A percentile compares a stretch with the other conserved stretches of the same genome.
Conservation (phyloP, 2,113 vertebrate genomes). For the Vulpes ferrilata region DNA sequence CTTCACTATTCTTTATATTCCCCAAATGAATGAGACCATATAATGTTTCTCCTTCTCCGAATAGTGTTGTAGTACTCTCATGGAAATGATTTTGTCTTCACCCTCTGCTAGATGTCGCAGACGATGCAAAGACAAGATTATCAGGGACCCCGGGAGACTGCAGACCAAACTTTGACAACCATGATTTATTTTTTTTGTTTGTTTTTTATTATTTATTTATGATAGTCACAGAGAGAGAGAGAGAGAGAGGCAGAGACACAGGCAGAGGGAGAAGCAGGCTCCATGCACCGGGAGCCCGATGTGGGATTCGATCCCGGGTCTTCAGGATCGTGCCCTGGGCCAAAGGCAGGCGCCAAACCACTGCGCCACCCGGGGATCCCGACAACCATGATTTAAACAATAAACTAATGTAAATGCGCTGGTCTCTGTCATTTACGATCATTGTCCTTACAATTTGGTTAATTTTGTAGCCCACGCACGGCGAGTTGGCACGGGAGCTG, state of each 20-base stretch:
- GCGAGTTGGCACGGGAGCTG: not conserved
- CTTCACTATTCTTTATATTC: too few species aligned
- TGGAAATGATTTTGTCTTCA: not conserved
- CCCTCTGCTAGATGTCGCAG: not conserved
- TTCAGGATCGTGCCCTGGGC: too few species aligned
- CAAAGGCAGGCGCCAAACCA: too few species aligned
- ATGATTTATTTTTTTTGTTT: not conserved
- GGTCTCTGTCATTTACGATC: not conserved
- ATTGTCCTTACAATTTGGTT: not conserved
- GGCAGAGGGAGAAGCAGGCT: too few species aligned
- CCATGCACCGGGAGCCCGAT: too few species aligned
- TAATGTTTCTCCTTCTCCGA: too few species aligned
- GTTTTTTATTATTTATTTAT: too few species aligned
- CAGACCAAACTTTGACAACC: not conserved
- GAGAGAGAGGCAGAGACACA: too few species aligned
- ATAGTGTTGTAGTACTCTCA: not conserved
- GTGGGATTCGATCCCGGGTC: too few species aligned
- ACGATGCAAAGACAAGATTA: not conserved
- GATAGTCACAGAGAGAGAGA: too few species aligned
- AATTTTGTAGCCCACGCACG: not conserved
- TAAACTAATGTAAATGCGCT: not conserved
- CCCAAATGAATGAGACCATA: too few species aligned
- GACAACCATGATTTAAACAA: not conserved
- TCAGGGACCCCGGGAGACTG: not conserved
- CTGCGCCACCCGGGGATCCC: too few species aligned